Evolutionary conservation across 2,888 invertebrate genomes (phyloP), one percentile per base, ranked within the genome.

Genomic region (Ditula angustiorana): DNA sequence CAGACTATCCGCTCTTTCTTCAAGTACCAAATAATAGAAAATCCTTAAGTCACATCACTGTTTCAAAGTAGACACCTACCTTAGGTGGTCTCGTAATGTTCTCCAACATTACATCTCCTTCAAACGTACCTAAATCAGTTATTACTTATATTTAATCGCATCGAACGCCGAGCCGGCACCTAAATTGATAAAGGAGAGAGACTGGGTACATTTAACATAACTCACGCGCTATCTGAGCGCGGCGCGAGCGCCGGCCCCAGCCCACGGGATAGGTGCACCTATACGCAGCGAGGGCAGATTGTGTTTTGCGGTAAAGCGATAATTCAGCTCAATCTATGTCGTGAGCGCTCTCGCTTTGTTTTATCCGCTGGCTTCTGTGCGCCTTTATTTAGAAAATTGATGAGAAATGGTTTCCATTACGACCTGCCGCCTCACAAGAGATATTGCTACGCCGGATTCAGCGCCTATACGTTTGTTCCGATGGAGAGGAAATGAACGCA

Each of bases 311-410:
- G 92, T 92, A 92, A 92, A 90, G 92, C 89, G 92, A 92, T 92
- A 92, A 92, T 92, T 90, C 88, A 89, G 87, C 85, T 86, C 92
- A 92, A 92, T 92, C 92, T 92, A 92, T 89, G 92, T 92, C 92
- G 92, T 92, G 92, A 88, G 90, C 87, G 82, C 86, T 74, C 77
- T 83, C 85, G 92, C 92, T 92, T 92, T 92, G 92, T 92, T 89
- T 88, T 87, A 89, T 87, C 85, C 89, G 88, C 86, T 87, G 86
- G 92, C 92, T 92, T 87, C 92, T 90, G 92, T 91, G 89, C 86
- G 86, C 92, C 92, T 92, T 92, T 92, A 92, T 92, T 92, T 90
- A 92, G 92, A 92, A 92, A 92, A 92, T 92, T 92, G 92, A 92
- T 92, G 92, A 91, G 92, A 92, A 92, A 92, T 90, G 91, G 89